Evolutionary conservation across 1,140 invertebrate species (phyloP), one percentile per base, ranked within the genome.

Genomic region (Nymphalis io): DNA sequence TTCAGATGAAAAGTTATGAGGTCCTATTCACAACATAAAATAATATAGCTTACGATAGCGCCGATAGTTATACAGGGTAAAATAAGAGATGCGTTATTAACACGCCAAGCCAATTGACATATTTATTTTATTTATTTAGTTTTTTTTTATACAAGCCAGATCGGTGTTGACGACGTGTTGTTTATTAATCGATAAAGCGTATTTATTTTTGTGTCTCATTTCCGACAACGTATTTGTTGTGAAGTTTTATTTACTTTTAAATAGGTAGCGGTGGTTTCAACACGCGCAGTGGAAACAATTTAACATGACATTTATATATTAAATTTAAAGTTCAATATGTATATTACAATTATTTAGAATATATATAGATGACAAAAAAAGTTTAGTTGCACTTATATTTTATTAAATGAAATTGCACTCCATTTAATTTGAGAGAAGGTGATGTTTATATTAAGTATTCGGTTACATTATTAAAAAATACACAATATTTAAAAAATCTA

Each of bases 1-100:
- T 74, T 64, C 62, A 73, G 78, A 81, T 80, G 79, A 81, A 76
- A 80, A 88, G 68, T 83, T 87, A 87, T 82, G 75, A 74, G 74
- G 69, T 72, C 68, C 65, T 73, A 74, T 66, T 82, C 72, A 70
- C 61, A 66, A 67, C 75, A 78, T 82, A 81, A 82, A 79, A 79
- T 80, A 74, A 76, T 78, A 72, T 64, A 77, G 72, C 65, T 74
- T 73, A 75, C 60, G 68, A 68, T 60, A 51, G 18, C 16, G 27
- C 21, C 33, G 20, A 76, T 72, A 51, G 21, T 51, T 18, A 51
- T 33, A 33, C 27, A 51, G 48, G 21, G 15, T 55, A 55, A 12
- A 55, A 21, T 55, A 55, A 55, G 23, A 55, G 51, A 55, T 55
- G 20, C 51, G 51, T 55, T 55, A 55, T n/a, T 27, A 55, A 27